Percentiles rank a stretch among this genome's conserved stretches.
phyloP scores from a whole-genome alignment of 2,113 vertebrate species.

The Pelusios castaneus region DNA sequence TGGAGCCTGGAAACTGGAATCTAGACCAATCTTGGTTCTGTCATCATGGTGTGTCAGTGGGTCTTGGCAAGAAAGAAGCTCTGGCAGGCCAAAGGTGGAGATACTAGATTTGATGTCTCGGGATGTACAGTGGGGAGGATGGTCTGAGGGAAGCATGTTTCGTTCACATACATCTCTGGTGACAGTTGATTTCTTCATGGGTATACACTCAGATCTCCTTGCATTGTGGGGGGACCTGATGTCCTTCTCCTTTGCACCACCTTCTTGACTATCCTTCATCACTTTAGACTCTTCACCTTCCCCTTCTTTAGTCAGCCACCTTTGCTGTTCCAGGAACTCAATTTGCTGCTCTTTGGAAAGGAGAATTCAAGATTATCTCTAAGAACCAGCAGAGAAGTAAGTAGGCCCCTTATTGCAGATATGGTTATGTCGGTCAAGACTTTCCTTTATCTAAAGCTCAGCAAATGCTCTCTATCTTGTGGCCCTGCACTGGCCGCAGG shows the following conservation, averaged over 20 bases:
- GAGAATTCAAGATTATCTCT: not conserved
- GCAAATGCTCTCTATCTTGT: not conserved
- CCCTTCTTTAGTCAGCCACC: not conserved
- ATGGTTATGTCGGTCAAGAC: not conserved
- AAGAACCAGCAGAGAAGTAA: not conserved
- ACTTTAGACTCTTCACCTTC: not conserved
- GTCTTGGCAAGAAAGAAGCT: rapidly evolving
- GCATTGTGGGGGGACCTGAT: not conserved
- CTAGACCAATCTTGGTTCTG: rapidly evolving
- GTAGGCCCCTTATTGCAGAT: not conserved
- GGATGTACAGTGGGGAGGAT: not conserved
- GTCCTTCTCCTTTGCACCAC: not conserved
- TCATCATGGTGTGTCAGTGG: not conserved
- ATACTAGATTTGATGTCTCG: not conserved
- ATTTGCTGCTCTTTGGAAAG: not conserved
- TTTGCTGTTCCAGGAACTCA: not conserved
- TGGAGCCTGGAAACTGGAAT: rapidly evolving
- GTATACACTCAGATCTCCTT: not conserved
- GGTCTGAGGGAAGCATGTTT: not conserved
- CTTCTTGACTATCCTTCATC: not conserved
- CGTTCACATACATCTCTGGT: not conserved
- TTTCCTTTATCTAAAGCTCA: not conserved
- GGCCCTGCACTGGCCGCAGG: too few species aligned
- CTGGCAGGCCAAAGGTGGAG: not conserved
- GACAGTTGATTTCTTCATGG: not conserved